These are phyloP conservation scores for Troides aeacus DNA, from an alignment of 2,888 invertebrate species.

Conservation along the genomic window DNA sequence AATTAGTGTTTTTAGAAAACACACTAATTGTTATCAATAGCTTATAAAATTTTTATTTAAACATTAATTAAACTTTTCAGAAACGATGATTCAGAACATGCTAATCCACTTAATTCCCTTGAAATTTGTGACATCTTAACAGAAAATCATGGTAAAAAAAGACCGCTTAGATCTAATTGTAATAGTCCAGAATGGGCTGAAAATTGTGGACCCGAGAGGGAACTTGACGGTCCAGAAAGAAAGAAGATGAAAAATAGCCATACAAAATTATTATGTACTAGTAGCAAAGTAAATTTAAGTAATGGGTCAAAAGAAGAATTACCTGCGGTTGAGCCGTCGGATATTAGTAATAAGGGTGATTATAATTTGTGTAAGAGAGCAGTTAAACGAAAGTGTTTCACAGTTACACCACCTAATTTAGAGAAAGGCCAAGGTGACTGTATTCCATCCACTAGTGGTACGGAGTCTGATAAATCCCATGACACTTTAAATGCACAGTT, in stretches of 20 bases:
- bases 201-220: slow-evolving; percentile 57
- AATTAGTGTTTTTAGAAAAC: not conserved
- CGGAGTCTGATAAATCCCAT: slow-evolving; percentile 61
- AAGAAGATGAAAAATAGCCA: slow-evolving; percentile 47
- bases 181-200: slow-evolving; percentile 72
- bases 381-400: slow-evolving; percentile 53
- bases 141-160: slow-evolving; percentile 51
- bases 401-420: slow-evolving; percentile 64
- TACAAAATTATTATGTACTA: slow-evolving; percentile 22
- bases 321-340: slow-evolving; percentile 42
- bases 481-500: slow-evolving; percentile 65
- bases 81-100: slow-evolving; percentile 49
- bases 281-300: slow-evolving; percentile 10
- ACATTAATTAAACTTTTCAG: slow-evolving; percentile 45
- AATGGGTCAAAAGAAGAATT: slow-evolving; percentile 8
- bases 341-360: slow-evolving; percentile 61
- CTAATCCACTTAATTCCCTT: slow-evolving; percentile 58
- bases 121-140: slow-evolving; percentile 46
- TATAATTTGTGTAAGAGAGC: slow-evolving; percentile 42
- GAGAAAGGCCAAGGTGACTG: slow-evolving; percentile 74
- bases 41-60: not conserved
- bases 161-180: slow-evolving; percentile 50
- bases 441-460: slow-evolving; percentile 68
- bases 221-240: slow-evolving; percentile 38
- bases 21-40: not conserved